These are phyloP conservation scores for Callipepla californica DNA, from an alignment of 2,113 vertebrate species.

Conservation along the genomic window DNA sequence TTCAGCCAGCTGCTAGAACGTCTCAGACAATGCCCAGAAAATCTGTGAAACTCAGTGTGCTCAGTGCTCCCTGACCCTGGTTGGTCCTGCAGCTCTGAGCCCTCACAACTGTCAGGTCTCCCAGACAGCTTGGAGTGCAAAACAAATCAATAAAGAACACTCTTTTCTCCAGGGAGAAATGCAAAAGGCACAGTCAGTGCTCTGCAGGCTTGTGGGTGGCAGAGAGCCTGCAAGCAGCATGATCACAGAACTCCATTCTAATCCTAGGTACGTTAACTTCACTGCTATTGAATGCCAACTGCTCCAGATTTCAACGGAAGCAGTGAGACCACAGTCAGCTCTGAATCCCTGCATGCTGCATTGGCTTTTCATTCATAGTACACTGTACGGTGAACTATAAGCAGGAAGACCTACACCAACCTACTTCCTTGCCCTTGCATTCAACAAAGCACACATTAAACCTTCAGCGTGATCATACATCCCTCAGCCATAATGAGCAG, in stretches of 20 bases:
- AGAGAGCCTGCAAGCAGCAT: neutral
- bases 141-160: neutral
- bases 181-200: neutral
- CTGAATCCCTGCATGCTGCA: neutral
- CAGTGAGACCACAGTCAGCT: neutral
- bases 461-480: neutral
- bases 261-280: neutral
- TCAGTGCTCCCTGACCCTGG: neutral
- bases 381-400: neutral
- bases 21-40: too few species aligned
- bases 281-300: rapidly evolving
- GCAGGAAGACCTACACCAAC: neutral
- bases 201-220: neutral
- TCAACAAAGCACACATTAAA: neutral
- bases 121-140: neutral
- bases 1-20: neutral
- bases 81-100: neutral
- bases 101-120: neutral
- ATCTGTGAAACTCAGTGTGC: too few species aligned
- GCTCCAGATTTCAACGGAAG: neutral
- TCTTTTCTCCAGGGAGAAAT: neutral
- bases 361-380: neutral
- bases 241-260: neutral
- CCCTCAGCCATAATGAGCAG: neutral
- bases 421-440: neutral